Evolutionary conservation across 2,797 vertebrate genomes (phyloP), one percentile per base, ranked within the genome.

Genomic region (Melanotaenia nigrans): DNA sequence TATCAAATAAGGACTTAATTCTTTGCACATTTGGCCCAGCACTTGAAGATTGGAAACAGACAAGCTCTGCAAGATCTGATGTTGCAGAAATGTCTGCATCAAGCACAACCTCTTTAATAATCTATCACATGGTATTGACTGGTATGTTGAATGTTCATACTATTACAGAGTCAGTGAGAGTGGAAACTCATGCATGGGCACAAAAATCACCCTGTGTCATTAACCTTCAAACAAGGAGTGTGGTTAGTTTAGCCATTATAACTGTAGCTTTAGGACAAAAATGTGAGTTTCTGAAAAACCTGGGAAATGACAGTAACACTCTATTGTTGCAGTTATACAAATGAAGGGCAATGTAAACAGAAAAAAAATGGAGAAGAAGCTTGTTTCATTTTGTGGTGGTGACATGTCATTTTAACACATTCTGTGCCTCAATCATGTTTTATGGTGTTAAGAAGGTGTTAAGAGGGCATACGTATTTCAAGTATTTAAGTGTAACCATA

Each of bases 361-460:
- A 40, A 35, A 33, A 20, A 58, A 35, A 58, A 25, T 22, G 58
- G 58, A 40, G 58, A 22, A 40, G 22, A 40, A 18, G 12, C 13
- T 9, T 11, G 22, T 14, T 25, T 22, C 36, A 9, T 60, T 22
- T 11, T 60, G 36, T 10, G 38, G 36, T 25, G 36, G 7, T 61
- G 59, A 61, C 59, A 42, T 16, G n/a, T 42, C 22, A 7, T 61
- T 61, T 61, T 65, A 28, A 40, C 49, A 38, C 49, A 25, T 65
- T 65, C 4, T 53, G n/a, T n/a, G 10, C 20, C 22, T 28, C 49
- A 24, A 60, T 9, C 35, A 65, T 65, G 49, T 54, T 25, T 28
- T 20, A 28, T 49, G 22, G 33, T 65, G 47, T 54, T 54, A 53
- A 38, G n/a, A 65, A 22, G 63, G 49, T 55, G 63, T 65, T 20